Evolutionary conservation across 2,888 invertebrate genomes (phyloP).

Genomic region (Andrena fulva): DNA sequence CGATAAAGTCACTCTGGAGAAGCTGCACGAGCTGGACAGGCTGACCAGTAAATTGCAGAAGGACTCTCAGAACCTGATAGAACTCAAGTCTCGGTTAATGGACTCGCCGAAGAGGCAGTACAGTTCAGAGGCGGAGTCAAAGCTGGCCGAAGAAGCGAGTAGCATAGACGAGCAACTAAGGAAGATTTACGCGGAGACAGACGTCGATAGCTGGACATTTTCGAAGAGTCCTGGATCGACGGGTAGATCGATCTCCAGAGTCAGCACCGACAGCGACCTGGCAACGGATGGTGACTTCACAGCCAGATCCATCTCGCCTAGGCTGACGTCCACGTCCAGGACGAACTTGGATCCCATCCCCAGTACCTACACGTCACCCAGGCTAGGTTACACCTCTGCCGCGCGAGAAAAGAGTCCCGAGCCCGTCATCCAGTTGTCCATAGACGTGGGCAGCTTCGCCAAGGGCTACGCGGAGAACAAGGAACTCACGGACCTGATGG

Average conservation of each 20-base stretch:
- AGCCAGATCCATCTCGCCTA: conserved; percentile 81
- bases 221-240: conserved; percentile 87
- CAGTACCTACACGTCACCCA: conserved; percentile 79
- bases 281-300: conserved; percentile 88
- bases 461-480: conserved; percentile 86
- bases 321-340: conserved; percentile 80
- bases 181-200: conserved; percentile 88
- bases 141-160: conserved; percentile 88
- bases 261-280: conserved; percentile 87
- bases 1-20: conserved; percentile 92
- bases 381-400: conserved; percentile 89
- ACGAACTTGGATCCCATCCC: conserved; percentile 80
- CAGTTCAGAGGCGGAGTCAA: conserved; percentile 87
- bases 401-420: conserved; percentile 86
- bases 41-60: conserved; percentile 91
- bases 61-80: conserved; percentile 92
- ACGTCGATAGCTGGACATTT: conserved; percentile 89
- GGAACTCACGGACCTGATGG: conserved; percentile 85
- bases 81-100: conserved; percentile 89
- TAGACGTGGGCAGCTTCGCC: conserved; percentile 87
- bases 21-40: conserved; percentile 92
- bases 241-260: conserved; percentile 82
- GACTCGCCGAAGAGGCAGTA: conserved; percentile 87
- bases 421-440: conserved; percentile 84
- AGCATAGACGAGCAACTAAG: conserved; percentile 90